Evolutionary conservation across 37 sponge, comb jelly and placozoan genomes (phyloP).

Genomic region (Diacarnus erythraeanus): DNA sequence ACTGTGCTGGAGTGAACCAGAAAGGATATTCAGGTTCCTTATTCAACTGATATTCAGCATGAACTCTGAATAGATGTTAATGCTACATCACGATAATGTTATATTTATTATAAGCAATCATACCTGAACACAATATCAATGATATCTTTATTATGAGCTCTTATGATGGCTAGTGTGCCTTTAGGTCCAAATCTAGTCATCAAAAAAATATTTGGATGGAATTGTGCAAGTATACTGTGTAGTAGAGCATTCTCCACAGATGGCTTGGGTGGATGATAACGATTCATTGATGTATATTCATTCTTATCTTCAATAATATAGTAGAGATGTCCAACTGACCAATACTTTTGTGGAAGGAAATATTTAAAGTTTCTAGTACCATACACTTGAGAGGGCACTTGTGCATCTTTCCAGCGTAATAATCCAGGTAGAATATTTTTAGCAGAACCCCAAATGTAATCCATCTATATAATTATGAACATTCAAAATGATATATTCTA

Average conservation of each 20-base stretch:
- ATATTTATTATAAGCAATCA: no score
- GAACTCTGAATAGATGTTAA: conserved; percentile 41
- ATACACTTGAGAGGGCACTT: conserved; percentile 34
- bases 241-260: conserved; percentile 42
- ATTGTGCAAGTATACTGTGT: conserved; percentile 66
- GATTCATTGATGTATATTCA: conserved; percentile 30
- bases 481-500: no score
- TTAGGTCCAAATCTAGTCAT: conserved; percentile 78
- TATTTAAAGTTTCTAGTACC: conserved; percentile 65
- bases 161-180: conserved; percentile 71
- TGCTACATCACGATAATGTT: no score
- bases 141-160: conserved; percentile 67
- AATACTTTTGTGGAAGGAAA: conserved; percentile 59
- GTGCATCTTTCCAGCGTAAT: conserved; percentile 44
- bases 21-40: conserved; percentile 74
- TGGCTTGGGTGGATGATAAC: conserved; percentile 65
- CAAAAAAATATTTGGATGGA: conserved; percentile 77
- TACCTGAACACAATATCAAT: conserved; percentile 80
- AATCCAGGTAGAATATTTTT: conserved; percentile 66
- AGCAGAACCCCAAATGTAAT: neutral
- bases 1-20: conserved; percentile 93
- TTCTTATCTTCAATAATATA: conserved; percentile 29
- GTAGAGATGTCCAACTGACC: conserved; percentile 58
- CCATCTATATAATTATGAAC: neutral
- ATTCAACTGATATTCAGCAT: conserved; percentile 92